A percentile compares a stretch with the other conserved stretches of the same genome.
These are phyloP conservation scores for Plusia festucae DNA, from an alignment of 2,888 invertebrate genomes.

Conservation along the genomic window DNA sequence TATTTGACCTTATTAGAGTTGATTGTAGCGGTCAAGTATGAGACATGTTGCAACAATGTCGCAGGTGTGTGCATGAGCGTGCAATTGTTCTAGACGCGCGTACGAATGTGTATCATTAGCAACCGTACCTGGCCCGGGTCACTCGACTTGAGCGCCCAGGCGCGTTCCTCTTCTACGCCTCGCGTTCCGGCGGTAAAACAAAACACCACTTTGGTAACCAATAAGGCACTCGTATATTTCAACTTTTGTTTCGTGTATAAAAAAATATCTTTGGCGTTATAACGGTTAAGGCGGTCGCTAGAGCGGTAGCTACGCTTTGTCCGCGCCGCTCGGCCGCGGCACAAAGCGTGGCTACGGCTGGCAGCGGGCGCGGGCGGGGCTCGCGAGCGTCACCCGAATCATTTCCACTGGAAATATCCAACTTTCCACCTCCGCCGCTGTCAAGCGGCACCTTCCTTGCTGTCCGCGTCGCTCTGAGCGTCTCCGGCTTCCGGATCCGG, in stretches of 20 bases:
- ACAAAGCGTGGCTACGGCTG: constrained; percentile 27
- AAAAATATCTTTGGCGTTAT: constrained; percentile 86
- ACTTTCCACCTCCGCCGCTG: constrained; percentile 72
- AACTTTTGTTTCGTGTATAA: constrained; percentile 78
- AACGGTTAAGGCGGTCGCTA: constrained; percentile 53
- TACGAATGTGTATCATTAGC: constrained; percentile 73
- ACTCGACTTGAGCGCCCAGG: constrained; percentile 94
- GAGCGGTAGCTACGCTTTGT: constrained; percentile 43
- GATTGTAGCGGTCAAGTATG: constrained; percentile 19
- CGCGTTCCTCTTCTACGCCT: constrained; percentile 88
- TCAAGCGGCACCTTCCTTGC: constrained; percentile 75
- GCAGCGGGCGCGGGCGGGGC: constrained; percentile 32
- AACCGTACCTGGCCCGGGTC: constrained; percentile 95
- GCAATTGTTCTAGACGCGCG: constrained; percentile 81
- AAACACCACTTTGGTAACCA: constrained; percentile 86
- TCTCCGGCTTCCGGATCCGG: constrained; percentile 35
- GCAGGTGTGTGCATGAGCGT: constrained; percentile 45
- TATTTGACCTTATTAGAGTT: constrained; percentile 9
- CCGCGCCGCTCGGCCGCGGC: background rate
- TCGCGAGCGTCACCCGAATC: constrained; percentile 82
- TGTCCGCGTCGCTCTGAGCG: constrained; percentile 53
- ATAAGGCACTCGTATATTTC: constrained; percentile 89
- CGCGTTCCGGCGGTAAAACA: constrained; percentile 78
- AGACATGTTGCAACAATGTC: constrained; percentile 50
- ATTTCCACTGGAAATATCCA: constrained; percentile 84